Evolutionary conservation across 1,140 invertebrate genomes (phyloP), one percentile per base, ranked within the genome.

Genomic region (Leptoteleia sp.): DNA sequence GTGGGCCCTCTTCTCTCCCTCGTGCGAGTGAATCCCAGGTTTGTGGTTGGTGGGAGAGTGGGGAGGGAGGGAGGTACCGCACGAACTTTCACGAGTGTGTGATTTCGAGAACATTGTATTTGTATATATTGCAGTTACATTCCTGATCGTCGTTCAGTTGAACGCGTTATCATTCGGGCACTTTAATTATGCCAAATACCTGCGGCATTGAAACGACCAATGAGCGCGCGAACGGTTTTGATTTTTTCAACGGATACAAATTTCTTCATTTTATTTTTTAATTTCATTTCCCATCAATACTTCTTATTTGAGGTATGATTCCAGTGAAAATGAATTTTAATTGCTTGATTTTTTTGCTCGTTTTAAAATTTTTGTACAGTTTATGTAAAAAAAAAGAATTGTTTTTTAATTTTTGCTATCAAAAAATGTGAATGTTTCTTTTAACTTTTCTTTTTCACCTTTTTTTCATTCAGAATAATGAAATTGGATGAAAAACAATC

Each of bases 91-190:
- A 15, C 7, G 33, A 11, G 1, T 4, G 9, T 5, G 27, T 31
- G 13, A 37, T 62, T 62, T 55, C 43, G 35, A 29, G 37, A 73
- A 48, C 50, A 57, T 57, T 62, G 33, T 62, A 40, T 62, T 62
- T 72, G 57, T 73, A 73, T 73, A 73, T 73, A 73, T 64, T 31
- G 31, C 68, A 62, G 33, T 62, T 72, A 72, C 68, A 72, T 72
- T 72, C 68, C 68, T 38, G 40, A n/a, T 55, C 19, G 22, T 72
- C 19, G 40, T 54, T 71, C 47, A 54, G 43, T 61, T 52, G 35
- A 59, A 19, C 17, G 7, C 9, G 27, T 31, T 47, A 43, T 55
- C 37, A 3, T n/a, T n/a, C n/a, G n/a, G 59, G 19, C 42, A 12
- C 16, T 45, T 43, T 29, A 11, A 17, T 40, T 16, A 13, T 13